Evolutionary conservation across 2,113 vertebrate species (phyloP), one percentile per base, ranked within the genome.

Genomic region (Myodes glareolus): DNA sequence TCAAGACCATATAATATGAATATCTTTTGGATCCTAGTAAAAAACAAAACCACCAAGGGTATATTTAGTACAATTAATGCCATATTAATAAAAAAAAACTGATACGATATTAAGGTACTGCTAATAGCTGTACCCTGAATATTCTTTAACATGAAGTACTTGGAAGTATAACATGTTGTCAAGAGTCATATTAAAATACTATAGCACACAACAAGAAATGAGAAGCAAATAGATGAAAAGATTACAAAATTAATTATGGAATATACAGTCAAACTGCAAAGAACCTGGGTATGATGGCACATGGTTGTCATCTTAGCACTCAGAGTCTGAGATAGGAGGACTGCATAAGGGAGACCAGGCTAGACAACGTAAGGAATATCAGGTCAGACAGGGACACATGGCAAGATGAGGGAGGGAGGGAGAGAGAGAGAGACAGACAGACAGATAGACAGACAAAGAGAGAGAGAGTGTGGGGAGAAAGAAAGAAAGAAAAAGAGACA

Each of bases 161-260:
- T 73, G 82, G 9, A 89, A 63, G 70, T 92, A n/a, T 16, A 96
- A 84, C 21, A 92, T 91, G 52, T 45, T 78, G 63, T 63, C 36
- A 84, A 84, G 70, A 94, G 50, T 88, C 58, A 65, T 19, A 4
- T 94, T 73, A 91, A 87, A 91, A 81, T 65, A 81, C 14, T 80
- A 75, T 1, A 45, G 52, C 70, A 84, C 75, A 45, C 73, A 72
- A 86, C 10, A 81, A 89, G 89, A 85, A 85, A 61, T n/a, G 27
- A 65, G 42, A 45, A 21, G 33, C 33, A 16, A 96, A 72, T 23
- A 72, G 1, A 88, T 58, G 9, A 68, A 88, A 96, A 84, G 14
- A 89, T 0, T 58, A 39, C 17, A 65, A 85, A 82, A 31, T 42
- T 91, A 73, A 94, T 29, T n/a, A 21, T 36, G 29, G n/a, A 77